A percentile compares a stretch with the other conserved stretches of the same genome.
phyloP scores from a whole-genome alignment of 2,888 invertebrate genomes.

The Diaperis boleti region DNA sequence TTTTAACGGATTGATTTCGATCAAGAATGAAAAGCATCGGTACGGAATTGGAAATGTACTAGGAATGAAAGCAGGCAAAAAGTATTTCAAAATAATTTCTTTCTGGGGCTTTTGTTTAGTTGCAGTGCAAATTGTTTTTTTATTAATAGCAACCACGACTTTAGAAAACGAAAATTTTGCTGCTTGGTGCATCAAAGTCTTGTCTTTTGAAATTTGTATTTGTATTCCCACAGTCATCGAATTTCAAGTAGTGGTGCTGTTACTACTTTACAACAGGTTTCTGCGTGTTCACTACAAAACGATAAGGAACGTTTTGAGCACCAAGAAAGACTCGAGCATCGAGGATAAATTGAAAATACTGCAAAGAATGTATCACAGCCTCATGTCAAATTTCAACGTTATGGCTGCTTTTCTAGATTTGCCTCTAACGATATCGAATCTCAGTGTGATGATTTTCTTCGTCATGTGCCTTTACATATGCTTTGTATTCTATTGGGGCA shows the following conservation, averaged over 20 bases:
- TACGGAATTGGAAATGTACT: background rate
- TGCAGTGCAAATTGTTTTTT: background rate
- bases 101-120: background rate
- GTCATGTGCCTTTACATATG: background rate
- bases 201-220: constrained; percentile 8
- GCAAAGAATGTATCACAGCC: constrained; percentile 4
- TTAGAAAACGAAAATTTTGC: background rate
- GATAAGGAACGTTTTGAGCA: background rate
- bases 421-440: background rate
- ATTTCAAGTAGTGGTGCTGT: background rate
- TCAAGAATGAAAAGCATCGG: background rate
- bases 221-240: background rate
- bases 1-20: background rate
- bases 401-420: background rate
- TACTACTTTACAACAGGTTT: constrained; percentile 7
- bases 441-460: background rate
- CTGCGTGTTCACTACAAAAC: background rate
- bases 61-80: background rate
- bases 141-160: background rate
- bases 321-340: background rate
- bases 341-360: background rate
- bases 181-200: background rate
- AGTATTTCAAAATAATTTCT: background rate
- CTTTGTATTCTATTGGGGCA: background rate
- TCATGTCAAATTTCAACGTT: constrained; percentile 2